Base-by-base conservation (phyloP, 2,888 invertebrate species). In the Ditylenchus weischeri region DNA sequence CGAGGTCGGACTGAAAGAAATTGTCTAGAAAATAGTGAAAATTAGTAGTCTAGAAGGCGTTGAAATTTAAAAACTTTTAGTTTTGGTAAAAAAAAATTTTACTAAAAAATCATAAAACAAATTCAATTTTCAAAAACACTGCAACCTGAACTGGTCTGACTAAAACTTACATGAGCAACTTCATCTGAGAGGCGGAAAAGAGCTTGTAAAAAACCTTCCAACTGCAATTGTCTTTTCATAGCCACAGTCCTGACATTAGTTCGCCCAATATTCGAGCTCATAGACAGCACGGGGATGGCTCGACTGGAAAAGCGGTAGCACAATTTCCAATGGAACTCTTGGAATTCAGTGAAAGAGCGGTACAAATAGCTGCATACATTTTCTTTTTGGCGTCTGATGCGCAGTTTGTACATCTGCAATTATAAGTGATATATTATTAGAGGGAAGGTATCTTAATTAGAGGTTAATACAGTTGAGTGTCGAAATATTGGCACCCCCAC, bases 171-270 rank as follows among this genome's bases (percentile, higher is more conserved):
- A 86, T 96, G 94, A 0, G 92, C 90, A 77, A 98, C 92, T 86
- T 96, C 95, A 75, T 91, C 90, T 0, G 92, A 90, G 82, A 93
- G 89, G 78, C 87, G 87, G 85, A 93, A 92, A 65, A 98, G 86
- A 0, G 91, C 90, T 58, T 89, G 87, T 7, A 98, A 87, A 85
- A 96, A 96, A 68, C 89, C 88, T 82, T 91, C 90, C 69, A 98
- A 90, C 84, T 93, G 92, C 6, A 88, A 87, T 81, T 90, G 89
- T n/a, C 96, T 88, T 75, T 90, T 90, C 82, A 93, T 92, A 0
- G 96, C 96, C 18, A 95, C 94, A 80, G 91, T 90, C 72, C 92
- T 91, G 29, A 93, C 91, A 85, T 96, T 94, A 5, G 93, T 92
- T 48, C 96, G 88, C 0, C 94, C 92, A 75, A 86, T 70, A 21